phyloP scores from a whole-genome alignment of 2,113 vertebrate species.

The Callipepla californica region DNA sequence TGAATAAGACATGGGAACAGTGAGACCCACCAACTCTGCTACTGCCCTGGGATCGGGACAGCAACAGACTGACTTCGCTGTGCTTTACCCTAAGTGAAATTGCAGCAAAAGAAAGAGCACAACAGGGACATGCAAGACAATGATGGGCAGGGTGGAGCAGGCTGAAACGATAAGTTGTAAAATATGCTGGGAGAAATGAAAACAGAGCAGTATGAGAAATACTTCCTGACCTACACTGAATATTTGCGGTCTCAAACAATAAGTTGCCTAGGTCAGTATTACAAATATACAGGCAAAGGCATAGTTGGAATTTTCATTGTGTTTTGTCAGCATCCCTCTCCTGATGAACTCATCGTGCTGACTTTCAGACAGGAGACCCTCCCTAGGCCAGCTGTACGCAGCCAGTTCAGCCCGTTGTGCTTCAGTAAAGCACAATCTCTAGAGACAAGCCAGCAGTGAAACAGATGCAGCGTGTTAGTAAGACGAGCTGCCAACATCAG shows the following conservation, averaged over 20 bases:
- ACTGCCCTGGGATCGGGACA: neutral
- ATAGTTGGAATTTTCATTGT: neutral
- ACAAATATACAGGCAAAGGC: neutral
- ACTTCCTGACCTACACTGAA: neutral
- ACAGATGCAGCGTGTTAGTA: slow-evolving; percentile 29
- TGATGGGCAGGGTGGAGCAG: neutral
- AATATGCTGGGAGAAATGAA: neutral
- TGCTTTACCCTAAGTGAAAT: neutral
- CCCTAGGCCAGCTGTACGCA: neutral
- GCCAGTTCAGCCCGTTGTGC: neutral
- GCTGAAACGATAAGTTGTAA: neutral
- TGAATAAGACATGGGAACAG: neutral
- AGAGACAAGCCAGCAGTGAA: slow-evolving; percentile 14
- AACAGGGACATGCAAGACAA: neutral
- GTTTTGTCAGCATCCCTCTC: neutral
- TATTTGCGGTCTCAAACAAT: neutral
- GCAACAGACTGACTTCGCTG: neutral
- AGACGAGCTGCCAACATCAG: neutral
- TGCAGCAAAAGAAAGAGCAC: neutral
- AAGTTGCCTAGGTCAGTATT: neutral
- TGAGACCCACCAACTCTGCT: neutral
- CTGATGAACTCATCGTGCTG: neutral
- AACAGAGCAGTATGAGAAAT: neutral
- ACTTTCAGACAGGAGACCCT: slow-evolving; percentile 8
- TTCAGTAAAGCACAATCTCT: slow-evolving; percentile 6